Conservation (phyloP, 1,140 invertebrate species). For the Pogonognathellus flavescens region DNA sequence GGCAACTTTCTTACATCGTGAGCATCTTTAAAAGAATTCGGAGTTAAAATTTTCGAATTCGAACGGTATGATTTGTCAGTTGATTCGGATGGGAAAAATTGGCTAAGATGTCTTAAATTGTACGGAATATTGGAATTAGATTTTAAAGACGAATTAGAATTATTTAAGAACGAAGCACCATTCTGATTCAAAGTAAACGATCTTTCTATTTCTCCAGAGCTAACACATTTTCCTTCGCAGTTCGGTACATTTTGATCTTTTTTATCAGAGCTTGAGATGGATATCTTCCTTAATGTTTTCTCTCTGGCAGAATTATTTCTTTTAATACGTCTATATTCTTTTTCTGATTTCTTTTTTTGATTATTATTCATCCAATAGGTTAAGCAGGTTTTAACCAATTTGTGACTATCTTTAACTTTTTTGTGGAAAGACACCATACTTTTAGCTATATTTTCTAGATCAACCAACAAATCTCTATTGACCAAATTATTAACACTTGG, state of each 20-base stretch:
- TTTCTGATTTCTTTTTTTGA: background rate
- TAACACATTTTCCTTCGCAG: too few species aligned
- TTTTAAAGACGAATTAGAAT: background rate
- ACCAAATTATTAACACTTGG: background rate
- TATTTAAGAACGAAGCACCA: too few species aligned
- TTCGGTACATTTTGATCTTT: background rate
- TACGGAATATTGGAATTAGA: background rate
- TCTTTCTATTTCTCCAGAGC: background rate
- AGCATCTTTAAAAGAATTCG: background rate
- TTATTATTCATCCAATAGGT: background rate
- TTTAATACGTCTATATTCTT: background rate
- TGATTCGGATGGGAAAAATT: conserved; percentile 14
- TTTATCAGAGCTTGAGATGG: background rate
- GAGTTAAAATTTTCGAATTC: too few species aligned
- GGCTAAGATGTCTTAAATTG: conserved; percentile 10
- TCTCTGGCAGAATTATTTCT: background rate
- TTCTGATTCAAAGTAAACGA: background rate
- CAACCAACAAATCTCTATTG: background rate
- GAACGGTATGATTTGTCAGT: background rate
- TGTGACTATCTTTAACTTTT: conserved; percentile 38
- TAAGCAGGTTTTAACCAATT: conserved; percentile 44
- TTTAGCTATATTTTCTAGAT: background rate
- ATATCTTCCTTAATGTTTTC: background rate
- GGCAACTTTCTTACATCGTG: background rate
- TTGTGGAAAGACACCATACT: conserved; percentile 9